These are phyloP conservation scores for Itoplectis maculator DNA, from an alignment of 2,888 invertebrate genomes.

Conservation along the genomic window DNA sequence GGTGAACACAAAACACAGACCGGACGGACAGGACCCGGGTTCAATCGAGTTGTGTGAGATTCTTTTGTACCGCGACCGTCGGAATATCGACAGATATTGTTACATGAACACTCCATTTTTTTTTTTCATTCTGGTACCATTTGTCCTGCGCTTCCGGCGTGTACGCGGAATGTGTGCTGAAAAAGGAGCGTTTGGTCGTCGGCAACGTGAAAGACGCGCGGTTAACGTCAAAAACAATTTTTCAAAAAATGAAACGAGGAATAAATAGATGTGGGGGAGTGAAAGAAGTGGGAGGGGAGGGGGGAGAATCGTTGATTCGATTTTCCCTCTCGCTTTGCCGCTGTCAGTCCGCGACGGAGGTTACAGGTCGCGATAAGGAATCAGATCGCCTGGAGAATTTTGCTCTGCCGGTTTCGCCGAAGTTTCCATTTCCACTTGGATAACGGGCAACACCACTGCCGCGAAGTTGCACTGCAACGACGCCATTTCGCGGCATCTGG, in stretches of 20 bases:
- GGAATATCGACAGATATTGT: background rate
- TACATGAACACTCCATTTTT: background rate
- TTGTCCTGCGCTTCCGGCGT: background rate
- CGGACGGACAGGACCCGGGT: background rate
- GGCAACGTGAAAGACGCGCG: background rate
- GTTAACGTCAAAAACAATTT: no score
- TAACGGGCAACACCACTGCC: conserved; percentile 10
- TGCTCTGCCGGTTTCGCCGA: conserved; percentile 7
- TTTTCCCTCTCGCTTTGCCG: background rate
- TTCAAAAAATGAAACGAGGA: no score
- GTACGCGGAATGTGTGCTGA: background rate
- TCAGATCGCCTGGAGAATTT: conserved; percentile 1
- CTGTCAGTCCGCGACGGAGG: background rate
- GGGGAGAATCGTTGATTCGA: conserved; percentile 6
- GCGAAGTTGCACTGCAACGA: background rate
- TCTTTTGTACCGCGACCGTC: background rate
- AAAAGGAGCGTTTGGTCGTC: no score
- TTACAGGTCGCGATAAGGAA: conserved; percentile 9
- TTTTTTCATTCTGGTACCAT: conserved; percentile 1
- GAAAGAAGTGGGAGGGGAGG: no score
- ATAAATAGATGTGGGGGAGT: no score
- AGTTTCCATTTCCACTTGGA: conserved; percentile 51
- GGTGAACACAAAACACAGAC: background rate
- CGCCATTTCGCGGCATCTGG: background rate
- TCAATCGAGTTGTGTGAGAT: conserved; percentile 13